A percentile compares a stretch with the other conserved stretches of the same genome.
phyloP scores from a whole-genome alignment of 2,797 vertebrate species.

The Gymnocypris eckloni region DNA sequence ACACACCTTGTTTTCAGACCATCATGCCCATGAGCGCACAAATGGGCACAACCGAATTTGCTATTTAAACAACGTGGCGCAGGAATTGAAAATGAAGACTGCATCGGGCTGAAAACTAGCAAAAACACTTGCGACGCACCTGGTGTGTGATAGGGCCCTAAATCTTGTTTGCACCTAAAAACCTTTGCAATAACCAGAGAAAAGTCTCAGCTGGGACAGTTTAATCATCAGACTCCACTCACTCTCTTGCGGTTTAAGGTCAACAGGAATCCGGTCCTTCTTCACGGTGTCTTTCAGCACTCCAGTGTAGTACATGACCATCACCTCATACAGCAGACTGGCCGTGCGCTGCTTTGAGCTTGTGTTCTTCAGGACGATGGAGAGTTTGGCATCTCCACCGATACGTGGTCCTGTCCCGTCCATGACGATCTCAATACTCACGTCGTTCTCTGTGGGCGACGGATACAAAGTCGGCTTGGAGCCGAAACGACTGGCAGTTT shows the following conservation, averaged over 20 bases:
- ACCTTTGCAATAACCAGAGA: neutral
- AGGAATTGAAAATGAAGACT: too few relatives aligned
- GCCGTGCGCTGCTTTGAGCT: slow-evolving; percentile 75
- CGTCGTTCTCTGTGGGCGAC: slow-evolving; percentile 74
- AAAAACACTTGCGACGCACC: too few relatives aligned
- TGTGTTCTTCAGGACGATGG: slow-evolving; percentile 80
- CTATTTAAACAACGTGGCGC: too few relatives aligned
- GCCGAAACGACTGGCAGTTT: slow-evolving; percentile 85
- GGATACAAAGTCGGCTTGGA: slow-evolving; percentile 83
- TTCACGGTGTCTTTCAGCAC: slow-evolving; percentile 83
- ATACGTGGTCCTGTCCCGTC: slow-evolving; percentile 78
- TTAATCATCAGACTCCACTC: slow-evolving; percentile 36
- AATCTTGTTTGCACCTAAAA: too few relatives aligned
- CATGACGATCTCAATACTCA: slow-evolving; percentile 79
- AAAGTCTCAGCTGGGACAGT: neutral
- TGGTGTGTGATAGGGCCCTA: too few relatives aligned
- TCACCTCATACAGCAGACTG: slow-evolving; percentile 83
- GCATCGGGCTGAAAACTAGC: too few relatives aligned
- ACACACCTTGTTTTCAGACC: too few relatives aligned
- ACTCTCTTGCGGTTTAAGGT: slow-evolving; percentile 83
- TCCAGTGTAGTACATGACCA: slow-evolving; percentile 89
- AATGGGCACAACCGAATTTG: too few relatives aligned
- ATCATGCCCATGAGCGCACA: too few relatives aligned
- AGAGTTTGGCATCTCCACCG: slow-evolving; percentile 80
- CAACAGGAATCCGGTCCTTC: slow-evolving; percentile 76